phyloP scores from a whole-genome alignment of 2,797 vertebrate genomes.

The Diceros bicornis region DNA sequence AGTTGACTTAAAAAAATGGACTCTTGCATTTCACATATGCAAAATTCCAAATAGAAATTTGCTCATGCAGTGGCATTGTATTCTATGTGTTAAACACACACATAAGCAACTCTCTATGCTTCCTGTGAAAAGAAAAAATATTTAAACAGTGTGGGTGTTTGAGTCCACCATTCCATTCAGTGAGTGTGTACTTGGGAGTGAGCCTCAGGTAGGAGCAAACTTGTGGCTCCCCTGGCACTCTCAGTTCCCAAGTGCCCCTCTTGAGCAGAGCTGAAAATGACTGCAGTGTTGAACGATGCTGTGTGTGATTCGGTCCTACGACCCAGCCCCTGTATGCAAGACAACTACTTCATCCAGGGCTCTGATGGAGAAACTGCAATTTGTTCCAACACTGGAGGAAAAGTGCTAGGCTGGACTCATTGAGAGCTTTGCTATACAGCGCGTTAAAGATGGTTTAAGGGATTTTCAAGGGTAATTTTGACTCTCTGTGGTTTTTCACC shows the following conservation, averaged over 20 bases:
- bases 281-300: neutral
- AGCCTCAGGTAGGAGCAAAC: neutral
- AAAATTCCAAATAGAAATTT: constrained; percentile 25
- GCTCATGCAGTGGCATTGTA: neutral
- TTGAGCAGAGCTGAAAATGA: neutral
- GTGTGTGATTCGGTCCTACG: neutral
- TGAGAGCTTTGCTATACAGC: neutral
- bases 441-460: constrained; percentile 3
- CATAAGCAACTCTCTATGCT: neutral
- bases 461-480: neutral
- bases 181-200: neutral
- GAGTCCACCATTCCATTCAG: neutral
- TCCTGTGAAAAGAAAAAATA: neutral
- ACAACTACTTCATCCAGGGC: neutral
- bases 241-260: neutral
- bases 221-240: neutral
- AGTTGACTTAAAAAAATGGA: neutral
- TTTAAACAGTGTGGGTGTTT: neutral
- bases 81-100: neutral
- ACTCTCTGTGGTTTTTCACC: neutral
- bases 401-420: neutral
- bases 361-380: neutral
- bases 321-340: neutral
- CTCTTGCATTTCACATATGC: constrained; percentile 8
- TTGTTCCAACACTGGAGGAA: neutral